Base-by-base conservation (phyloP, 2,888 invertebrate species). In the Rhogogaster chlorosoma region DNA sequence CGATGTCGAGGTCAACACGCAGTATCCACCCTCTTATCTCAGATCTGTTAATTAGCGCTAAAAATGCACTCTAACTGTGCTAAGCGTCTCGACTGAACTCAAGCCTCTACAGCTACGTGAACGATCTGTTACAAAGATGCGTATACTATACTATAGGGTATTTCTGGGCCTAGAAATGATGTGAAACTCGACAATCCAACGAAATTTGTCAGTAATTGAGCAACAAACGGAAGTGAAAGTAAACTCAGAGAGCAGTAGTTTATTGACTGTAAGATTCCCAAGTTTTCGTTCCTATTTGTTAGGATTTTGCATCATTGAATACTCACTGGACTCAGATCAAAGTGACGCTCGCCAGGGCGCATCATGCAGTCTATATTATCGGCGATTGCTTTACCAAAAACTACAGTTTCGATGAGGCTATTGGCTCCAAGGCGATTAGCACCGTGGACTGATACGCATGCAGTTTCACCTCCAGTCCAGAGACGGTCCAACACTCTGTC, bases 401-500 rank as follows among this genome's bases (percentile, higher is more conserved):
- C 98, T n/a, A 99, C 98, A 91, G 99, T 95, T 95, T 99, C 99
- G 32, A 99, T 95, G 87, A 99, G 95, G 0, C 99, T 99, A 94
- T 99, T 99, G 87, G 99, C 99, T 85, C 99, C 99, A 73, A 99
- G 95, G 57, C 99, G 96, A 95, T 99, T 99, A 86, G 99, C 99
- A 89, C 99, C 99, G 94, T 99, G 99, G 80, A 99, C 99, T 0
- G 99, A 99, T 22, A 98, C 97, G 91, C 98, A 98, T 0, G 97
- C 98, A 6, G 97, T 96, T 94, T 99, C 99, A 36, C 99, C 99
- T 86, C 97, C 97, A 2, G 99, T 98, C 94, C 98, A 98, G 80
- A 99, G 95, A 0, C 99, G 99, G 2, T 96, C 96, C 0, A 99
- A 96, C 36, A 98, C 92, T 80, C 93, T 92, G 93, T 98, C 98